Evolutionary conservation across 2,113 vertebrate genomes (phyloP).

Genomic region (Barnardius zonarius): DNA sequence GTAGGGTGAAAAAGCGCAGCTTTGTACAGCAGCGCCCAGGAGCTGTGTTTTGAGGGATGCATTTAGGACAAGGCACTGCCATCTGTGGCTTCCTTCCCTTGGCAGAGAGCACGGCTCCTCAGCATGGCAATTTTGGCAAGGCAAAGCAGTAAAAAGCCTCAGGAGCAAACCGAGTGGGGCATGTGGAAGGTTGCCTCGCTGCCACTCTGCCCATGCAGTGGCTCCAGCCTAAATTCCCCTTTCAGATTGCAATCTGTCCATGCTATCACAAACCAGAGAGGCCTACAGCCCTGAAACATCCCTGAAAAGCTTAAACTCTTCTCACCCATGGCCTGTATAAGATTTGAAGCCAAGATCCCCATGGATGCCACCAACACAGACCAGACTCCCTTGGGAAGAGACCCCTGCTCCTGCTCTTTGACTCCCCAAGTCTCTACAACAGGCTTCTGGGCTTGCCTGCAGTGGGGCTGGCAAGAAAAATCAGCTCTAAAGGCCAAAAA

Average conservation of each 20-base stretch:
- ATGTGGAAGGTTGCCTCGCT: not conserved
- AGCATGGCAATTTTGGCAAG: not conserved
- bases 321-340: not conserved
- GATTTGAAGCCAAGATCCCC: not conserved
- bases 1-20: not conserved
- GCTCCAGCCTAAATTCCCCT: not conserved
- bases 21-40: not conserved
- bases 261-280: not conserved
- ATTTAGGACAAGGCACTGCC: not conserved
- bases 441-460: not conserved
- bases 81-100: not conserved
- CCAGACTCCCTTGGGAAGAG: not conserved
- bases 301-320: not conserved
- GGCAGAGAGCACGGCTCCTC: not conserved
- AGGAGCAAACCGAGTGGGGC: not conserved
- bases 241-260: not conserved
- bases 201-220: not conserved
- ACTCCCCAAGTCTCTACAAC: not conserved
- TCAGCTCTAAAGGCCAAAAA: constrained; percentile 63
- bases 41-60: not conserved
- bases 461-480: constrained; percentile 42
- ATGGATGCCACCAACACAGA: not conserved
- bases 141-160: not conserved
- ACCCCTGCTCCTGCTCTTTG: not conserved
- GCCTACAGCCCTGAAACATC: not conserved